Base-by-base conservation (phyloP, 2,888 invertebrate genomes). In the Agrotis ipsilon region DNA sequence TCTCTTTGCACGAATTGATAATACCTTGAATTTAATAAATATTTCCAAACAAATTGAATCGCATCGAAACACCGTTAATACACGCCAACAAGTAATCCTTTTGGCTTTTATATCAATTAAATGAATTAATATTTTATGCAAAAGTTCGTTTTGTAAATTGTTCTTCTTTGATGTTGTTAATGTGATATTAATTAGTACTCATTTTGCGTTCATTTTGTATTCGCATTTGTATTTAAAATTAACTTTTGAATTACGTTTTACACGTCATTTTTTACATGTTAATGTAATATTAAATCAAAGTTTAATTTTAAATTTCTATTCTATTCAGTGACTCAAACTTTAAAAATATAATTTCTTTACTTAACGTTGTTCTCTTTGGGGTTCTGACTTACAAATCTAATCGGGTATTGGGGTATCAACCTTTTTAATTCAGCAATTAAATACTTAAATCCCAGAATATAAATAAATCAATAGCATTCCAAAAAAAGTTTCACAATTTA, bases 41-140 rank as follows among this genome's bases (percentile, higher is more conserved):
- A 51, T 46, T 45, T 24, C 43, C 21, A 32, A 76, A 39, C 18
- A 1, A 19, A 55, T 49, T 1, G 18, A 19, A 45, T 68, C 61
- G 46, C 46, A 76, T 58, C 18, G n/a, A 67, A 61, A 62, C 24
- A 45, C 18, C 18, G 21, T 65, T 51, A 32, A 71, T 45, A 32
- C 60, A 61, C 45, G 63, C 63, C 13, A 80, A 55, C 43, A 39
- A 18, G 18, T 60, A 71, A 67, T 81, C 63, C 13, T 58, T 58
- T 57, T 43, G 49, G 18, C 21, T 68, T 54, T 60, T 13, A 46
- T 32, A 39, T n/a, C 39, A 57, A 59, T 65, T 32, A 19, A 1
- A 27, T 2, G n/a, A 27, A 61, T 51, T 43, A 39, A 54, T 59
- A 57, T 54, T 57, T 48, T 32, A 45, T 45, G 54, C 46, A 46